phyloP scores from a whole-genome alignment of 2,888 invertebrate genomes.

The Andrena haemorrhoa region DNA sequence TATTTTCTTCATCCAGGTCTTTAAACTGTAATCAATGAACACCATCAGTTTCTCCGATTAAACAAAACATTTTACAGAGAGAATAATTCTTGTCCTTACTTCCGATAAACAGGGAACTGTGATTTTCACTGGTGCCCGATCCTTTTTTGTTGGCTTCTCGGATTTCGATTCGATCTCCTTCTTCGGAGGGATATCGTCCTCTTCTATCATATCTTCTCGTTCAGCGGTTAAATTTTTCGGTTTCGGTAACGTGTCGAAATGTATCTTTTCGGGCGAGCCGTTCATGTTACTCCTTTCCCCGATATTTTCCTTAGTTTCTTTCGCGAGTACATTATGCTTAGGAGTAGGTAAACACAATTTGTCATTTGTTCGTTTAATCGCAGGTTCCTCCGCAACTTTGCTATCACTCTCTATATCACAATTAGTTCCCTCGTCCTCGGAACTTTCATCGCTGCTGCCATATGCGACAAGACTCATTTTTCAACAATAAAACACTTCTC shows the following conservation, averaged over 20 bases:
- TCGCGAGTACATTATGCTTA: constrained; percentile 49
- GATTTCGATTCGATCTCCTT: constrained; percentile 76
- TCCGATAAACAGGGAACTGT: constrained; percentile 89
- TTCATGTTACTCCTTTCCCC: not conserved
- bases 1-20: constrained; percentile 86
- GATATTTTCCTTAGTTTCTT: not conserved
- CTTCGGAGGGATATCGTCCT: constrained; percentile 86
- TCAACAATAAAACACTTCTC: not conserved
- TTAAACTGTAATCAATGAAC: constrained; percentile 86
- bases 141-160: constrained; percentile 74
- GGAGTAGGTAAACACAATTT: constrained; percentile 78
- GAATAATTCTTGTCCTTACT: constrained; percentile 82
- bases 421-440: constrained; percentile 76
- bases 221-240: constrained; percentile 80
- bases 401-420: not conserved
- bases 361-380: constrained; percentile 27
- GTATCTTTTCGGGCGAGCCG: constrained; percentile 48
- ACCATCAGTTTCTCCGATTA: not conserved
- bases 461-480: constrained; percentile 83
- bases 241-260: constrained; percentile 85
- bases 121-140: constrained; percentile 87
- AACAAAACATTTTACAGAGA: constrained; percentile 20
- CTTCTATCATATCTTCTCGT: constrained; percentile 83
- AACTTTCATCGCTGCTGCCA: constrained; percentile 81
- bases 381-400: not conserved